Percentiles rank a stretch among this genome's conserved stretches.
Conservation (phyloP, 2,888 invertebrate species). For the Embidobia sp. region DNA sequence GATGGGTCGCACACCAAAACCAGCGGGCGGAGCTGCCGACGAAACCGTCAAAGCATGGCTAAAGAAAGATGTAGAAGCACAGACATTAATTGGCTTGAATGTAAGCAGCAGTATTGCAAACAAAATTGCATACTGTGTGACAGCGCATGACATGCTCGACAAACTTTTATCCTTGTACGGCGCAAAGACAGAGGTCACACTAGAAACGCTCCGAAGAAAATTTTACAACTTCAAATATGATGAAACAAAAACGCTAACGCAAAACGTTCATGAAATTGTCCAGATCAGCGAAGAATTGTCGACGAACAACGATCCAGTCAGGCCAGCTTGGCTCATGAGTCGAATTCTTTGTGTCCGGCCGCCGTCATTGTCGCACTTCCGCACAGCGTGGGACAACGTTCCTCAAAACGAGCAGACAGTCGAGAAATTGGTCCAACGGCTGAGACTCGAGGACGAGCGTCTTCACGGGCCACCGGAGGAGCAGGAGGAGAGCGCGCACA, state of each 20-base stretch:
- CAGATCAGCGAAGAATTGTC: constrained; percentile 9
- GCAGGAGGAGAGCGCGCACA: background rate
- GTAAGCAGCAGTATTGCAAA: constrained; percentile 2
- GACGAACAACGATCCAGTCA: background rate
- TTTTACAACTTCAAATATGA: background rate
- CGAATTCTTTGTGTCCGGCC: constrained; percentile 46
- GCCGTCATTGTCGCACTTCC: constrained; percentile 66
- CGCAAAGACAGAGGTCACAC: background rate
- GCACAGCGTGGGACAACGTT: constrained; percentile 64
- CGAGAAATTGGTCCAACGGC: constrained; percentile 31
- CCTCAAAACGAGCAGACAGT: constrained; percentile 34
- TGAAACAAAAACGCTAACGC: background rate
- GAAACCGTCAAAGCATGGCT: background rate
- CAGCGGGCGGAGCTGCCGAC: background rate
- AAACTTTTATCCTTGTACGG: background rate
- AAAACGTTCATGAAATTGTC: background rate
- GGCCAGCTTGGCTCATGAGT: background rate
- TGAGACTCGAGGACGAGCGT: constrained; percentile 48
- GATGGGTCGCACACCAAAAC: background rate
- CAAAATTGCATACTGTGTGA: constrained; percentile 3
- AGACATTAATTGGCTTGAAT: background rate
- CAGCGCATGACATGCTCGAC: background rate
- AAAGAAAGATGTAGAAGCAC: constrained; percentile 8
- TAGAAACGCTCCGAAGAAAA: background rate
- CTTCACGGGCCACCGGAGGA: constrained; percentile 50